These are phyloP conservation scores for Sesamia inferens DNA, from an alignment of 2,888 invertebrate genomes.

Conservation along the genomic window DNA sequence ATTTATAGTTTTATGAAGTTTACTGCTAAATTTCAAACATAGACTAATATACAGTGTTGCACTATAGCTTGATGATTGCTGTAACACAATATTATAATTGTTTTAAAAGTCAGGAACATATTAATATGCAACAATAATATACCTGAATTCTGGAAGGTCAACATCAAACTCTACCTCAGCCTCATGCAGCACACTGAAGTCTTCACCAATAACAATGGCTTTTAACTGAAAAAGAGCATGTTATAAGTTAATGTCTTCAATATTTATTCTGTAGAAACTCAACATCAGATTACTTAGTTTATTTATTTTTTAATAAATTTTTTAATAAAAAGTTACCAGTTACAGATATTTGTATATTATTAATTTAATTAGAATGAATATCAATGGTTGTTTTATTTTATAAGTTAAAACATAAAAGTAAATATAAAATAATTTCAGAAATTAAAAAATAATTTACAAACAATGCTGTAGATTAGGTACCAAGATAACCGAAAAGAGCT, in stretches of 20 bases:
- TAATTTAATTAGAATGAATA: background rate
- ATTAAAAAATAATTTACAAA: background rate
- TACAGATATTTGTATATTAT: background rate
- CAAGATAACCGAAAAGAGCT: background rate
- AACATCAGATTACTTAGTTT: background rate
- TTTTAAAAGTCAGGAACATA: background rate
- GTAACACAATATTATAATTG: background rate
- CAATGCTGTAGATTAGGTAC: background rate
- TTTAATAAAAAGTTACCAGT: background rate
- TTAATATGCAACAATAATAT: conserved; percentile 29
- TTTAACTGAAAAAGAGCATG: conserved; percentile 93
- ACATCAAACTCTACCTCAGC: conserved; percentile 96
- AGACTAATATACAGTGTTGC: too few relatives aligned
- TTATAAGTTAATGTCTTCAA: background rate
- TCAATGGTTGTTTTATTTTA: background rate
- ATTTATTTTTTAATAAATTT: background rate
- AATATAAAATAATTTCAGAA: background rate
- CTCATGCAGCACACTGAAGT: conserved; percentile 93
- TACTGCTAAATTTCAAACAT: background rate
- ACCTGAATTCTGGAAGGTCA: conserved; percentile 98
- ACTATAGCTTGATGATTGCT: background rate
- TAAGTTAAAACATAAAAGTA: background rate
- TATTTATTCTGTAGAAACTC: background rate
- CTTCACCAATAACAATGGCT: conserved; percentile 94
- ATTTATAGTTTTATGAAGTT: background rate